A percentile compares a stretch with the other conserved stretches of the same genome.
These are phyloP conservation scores for Pluvialis apricaria DNA, from an alignment of 2,113 vertebrate species.

Conservation along the genomic window DNA sequence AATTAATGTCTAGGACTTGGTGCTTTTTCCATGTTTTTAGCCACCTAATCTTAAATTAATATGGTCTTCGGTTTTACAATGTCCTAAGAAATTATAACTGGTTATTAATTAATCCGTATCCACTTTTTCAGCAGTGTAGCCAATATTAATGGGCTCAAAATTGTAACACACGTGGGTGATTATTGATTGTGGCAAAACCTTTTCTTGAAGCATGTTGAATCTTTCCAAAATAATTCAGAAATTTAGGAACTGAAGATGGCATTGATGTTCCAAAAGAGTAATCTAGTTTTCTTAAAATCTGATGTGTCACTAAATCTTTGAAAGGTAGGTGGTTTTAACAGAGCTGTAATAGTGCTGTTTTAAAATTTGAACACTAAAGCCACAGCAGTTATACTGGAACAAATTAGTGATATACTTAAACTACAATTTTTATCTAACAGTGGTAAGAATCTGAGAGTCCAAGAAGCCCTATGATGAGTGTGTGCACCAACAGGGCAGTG, in stretches of 20 bases:
- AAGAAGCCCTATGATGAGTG: not conserved
- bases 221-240: not conserved
- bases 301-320: not conserved
- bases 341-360: not conserved
- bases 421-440: not conserved
- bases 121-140: not conserved
- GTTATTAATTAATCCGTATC: not conserved
- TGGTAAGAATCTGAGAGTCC: not conserved
- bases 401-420: not conserved
- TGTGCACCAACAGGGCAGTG: not conserved
- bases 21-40: not conserved
- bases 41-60: not conserved
- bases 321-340: not conserved
- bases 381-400: not conserved
- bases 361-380: not conserved
- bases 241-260: not conserved
- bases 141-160: not conserved
- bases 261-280: not conserved
- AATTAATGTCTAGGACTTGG: not conserved
- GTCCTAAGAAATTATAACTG: not conserved
- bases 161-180: not conserved
- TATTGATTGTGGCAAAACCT: not conserved
- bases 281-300: not conserved
- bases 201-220: not conserved
- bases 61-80: not conserved